Conservation (phyloP, 2,113 vertebrate genomes). For the Pseudorectes ferrugineus region DNA sequence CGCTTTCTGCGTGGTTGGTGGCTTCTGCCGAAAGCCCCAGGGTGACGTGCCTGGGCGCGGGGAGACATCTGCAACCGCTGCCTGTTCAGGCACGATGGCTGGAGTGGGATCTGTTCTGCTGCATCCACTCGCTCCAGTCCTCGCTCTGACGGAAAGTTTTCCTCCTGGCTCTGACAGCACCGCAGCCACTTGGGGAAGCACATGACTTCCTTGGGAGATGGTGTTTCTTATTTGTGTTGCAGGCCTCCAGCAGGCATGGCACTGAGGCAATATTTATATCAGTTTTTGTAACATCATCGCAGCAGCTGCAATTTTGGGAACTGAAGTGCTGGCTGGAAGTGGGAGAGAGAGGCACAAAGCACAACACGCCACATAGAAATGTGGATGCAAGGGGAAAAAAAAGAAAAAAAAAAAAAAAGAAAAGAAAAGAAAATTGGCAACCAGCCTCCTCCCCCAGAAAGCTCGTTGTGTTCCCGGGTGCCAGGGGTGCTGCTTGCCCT, state of each 20-base stretch:
- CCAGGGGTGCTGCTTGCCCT: background rate
- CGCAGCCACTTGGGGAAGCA: constrained; percentile 23
- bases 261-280: constrained; percentile 5
- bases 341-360: background rate
- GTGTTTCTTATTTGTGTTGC: constrained; percentile 4
- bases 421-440: background rate
- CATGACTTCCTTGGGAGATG: background rate
- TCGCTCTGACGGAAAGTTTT: constrained; percentile 20
- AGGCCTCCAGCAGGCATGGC: constrained; percentile 20
- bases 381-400: background rate
- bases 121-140: background rate
- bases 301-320: constrained; percentile 35
- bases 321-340: background rate
- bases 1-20: background rate
- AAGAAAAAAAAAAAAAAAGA: fast-evolving
- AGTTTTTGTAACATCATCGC: background rate
- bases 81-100: background rate
- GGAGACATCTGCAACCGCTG: background rate
- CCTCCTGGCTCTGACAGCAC: background rate
- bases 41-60: fast-evolving
- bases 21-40: background rate
- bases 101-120: background rate
- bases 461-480: background rate
- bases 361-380: fast-evolving
- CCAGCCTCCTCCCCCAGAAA: background rate